A percentile compares a stretch with the other conserved stretches of the same genome.
Evolutionary conservation across 2,797 vertebrate genomes (phyloP).

Genomic region (Brachyalestes nurse): DNA sequence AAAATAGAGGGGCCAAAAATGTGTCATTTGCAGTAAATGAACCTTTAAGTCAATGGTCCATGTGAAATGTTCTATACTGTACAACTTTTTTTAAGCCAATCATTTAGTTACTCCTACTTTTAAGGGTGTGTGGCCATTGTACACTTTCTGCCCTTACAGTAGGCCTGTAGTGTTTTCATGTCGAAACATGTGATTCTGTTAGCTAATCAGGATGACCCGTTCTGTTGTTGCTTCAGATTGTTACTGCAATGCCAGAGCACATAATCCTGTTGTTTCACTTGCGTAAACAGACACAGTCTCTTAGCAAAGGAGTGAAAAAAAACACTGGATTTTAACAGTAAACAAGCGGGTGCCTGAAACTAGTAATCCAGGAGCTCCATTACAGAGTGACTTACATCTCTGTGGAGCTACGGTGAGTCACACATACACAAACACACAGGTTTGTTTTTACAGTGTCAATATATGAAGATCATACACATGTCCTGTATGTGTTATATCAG

Average conservation of each 20-base stretch:
- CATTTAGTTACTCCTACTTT: background rate
- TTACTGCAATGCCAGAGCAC: background rate
- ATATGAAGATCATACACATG: background rate
- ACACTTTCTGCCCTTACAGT: background rate
- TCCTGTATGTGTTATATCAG: background rate
- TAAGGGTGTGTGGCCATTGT: background rate
- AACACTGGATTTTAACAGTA: background rate
- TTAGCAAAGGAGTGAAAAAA: slow-evolving; percentile 8
- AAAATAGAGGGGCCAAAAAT: background rate
- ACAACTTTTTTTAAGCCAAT: too few species aligned
- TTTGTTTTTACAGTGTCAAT: slow-evolving; percentile 8
- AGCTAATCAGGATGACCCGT: background rate
- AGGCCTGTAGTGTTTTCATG: background rate
- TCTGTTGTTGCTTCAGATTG: background rate
- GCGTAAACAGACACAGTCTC: background rate
- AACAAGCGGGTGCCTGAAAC: slow-evolving; percentile 8
- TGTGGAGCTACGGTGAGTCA: slow-evolving; percentile 30
- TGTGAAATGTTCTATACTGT: too few species aligned
- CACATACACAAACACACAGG: slow-evolving; percentile 21
- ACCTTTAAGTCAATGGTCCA: too few species aligned
- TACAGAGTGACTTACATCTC: slow-evolving; percentile 43
- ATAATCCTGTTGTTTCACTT: background rate
- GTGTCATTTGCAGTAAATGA: too few species aligned
- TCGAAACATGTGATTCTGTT: background rate
- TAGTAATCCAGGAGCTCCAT: slow-evolving; percentile 26